Evolutionary conservation across 1,140 invertebrate species (phyloP).

Genomic region (Gerris buenoi): DNA sequence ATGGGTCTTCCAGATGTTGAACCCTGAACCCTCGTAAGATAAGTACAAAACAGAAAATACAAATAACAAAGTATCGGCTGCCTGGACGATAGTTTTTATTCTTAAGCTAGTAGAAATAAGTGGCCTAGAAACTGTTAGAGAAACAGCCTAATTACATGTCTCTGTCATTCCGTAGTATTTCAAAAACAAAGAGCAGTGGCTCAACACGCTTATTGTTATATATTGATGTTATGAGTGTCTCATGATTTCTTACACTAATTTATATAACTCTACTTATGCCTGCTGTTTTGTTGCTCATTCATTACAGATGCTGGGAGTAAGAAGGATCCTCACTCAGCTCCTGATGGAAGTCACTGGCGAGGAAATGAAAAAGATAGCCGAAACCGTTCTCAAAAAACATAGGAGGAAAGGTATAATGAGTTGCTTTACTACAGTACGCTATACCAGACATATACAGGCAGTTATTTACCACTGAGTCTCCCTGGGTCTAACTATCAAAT

Average conservation of each 20-base stretch:
- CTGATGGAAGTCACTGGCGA: constrained; percentile 82
- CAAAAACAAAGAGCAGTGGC: no score
- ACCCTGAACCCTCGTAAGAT: no score
- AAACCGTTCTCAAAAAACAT: constrained; percentile 50
- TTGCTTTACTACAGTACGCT: no score
- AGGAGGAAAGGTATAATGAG: constrained; percentile 44
- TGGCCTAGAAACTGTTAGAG: no score
- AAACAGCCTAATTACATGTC: constrained; percentile 14
- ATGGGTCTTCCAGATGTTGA: no score
- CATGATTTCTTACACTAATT: background rate
- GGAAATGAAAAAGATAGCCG: constrained; percentile 65
- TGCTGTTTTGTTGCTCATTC: constrained; percentile 16
- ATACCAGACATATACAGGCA: no score
- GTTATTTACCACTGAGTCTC: no score
- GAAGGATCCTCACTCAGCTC: constrained; percentile 76
- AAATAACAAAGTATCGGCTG: no score
- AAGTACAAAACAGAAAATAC: no score
- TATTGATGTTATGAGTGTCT: background rate
- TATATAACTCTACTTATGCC: background rate
- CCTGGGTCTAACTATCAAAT: no score
- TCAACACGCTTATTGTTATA: background rate
- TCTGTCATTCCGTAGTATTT: background rate
- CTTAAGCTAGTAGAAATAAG: no score
- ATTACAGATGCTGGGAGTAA: constrained; percentile 70
- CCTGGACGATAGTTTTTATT: no score